Conservation (phyloP, 2,113 vertebrate genomes). For the Jaculus jaculus region DNA sequence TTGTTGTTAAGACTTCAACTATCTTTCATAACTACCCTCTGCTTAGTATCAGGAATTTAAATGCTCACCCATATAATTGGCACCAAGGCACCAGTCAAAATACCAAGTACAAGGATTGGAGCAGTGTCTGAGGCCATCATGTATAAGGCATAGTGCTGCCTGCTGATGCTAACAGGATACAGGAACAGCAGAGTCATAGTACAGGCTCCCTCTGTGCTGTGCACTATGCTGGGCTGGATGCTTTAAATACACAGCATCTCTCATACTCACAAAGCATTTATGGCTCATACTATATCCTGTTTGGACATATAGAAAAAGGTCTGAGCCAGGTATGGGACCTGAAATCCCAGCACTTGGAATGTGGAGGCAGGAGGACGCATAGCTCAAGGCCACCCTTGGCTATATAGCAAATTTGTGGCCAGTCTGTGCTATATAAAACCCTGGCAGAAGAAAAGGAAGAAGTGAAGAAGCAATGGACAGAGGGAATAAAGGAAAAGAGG, state of each 20-base stretch:
- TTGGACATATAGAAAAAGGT: background rate
- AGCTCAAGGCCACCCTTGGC: too few species aligned
- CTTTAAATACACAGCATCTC: background rate
- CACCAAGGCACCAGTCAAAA: background rate
- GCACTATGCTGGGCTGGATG: background rate
- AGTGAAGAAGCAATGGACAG: too few species aligned
- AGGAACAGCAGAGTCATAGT: background rate
- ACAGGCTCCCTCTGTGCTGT: background rate
- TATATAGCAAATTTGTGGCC: background rate
- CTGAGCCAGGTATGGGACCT: background rate
- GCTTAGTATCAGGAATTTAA: background rate
- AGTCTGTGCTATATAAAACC: background rate
- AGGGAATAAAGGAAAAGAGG: background rate
- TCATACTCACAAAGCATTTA: background rate
- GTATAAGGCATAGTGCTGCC: too few species aligned
- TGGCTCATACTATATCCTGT: background rate
- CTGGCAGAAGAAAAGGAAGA: background rate
- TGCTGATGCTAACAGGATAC: background rate
- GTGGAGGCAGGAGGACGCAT: background rate
- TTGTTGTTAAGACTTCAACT: background rate
- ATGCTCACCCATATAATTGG: background rate
- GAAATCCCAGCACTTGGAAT: background rate
- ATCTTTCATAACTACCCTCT: background rate
- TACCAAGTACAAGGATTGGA: background rate
- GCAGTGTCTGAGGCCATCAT: background rate